Percentiles rank a stretch among this genome's conserved stretches.
Evolutionary conservation across 2,113 vertebrate species (phyloP).

Genomic region (Clarias gariepinus): DNA sequence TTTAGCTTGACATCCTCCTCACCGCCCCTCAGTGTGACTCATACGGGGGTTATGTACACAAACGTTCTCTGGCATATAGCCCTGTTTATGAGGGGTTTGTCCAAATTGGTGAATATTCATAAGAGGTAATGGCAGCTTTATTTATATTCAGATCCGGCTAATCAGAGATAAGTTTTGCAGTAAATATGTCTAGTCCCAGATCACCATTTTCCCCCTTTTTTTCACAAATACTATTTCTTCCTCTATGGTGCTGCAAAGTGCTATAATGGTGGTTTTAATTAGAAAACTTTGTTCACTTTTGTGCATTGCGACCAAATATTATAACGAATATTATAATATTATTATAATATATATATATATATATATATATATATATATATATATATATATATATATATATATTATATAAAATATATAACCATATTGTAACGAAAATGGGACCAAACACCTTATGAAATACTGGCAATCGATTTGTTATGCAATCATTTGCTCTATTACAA

Average conservation of each 20-base stretch:
- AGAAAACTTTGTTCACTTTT: background rate
- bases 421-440: background rate
- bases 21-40: conserved; percentile 41
- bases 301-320: too few relatives aligned
- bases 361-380: too few relatives aligned
- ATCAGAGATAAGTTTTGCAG: background rate
- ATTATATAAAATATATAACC: too few relatives aligned
- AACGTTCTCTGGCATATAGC: conserved; percentile 5
- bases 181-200: background rate
- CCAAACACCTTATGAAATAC: background rate
- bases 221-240: background rate
- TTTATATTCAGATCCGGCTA: background rate
- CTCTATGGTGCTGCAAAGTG: background rate
- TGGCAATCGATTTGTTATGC: background rate
- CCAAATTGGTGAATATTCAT: conserved; percentile 17
- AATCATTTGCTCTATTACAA: background rate
- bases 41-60: conserved; percentile 51
- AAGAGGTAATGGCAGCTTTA: background rate
- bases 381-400: too few relatives aligned
- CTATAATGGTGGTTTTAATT: background rate
- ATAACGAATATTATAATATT: too few relatives aligned
- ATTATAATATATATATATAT: too few relatives aligned
- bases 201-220: background rate
- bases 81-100: conserved; percentile 12
- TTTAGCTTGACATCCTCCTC: conserved; percentile 36